phyloP scores from a whole-genome alignment of 2,797 vertebrate genomes.

The Pitangus sulphuratus region DNA sequence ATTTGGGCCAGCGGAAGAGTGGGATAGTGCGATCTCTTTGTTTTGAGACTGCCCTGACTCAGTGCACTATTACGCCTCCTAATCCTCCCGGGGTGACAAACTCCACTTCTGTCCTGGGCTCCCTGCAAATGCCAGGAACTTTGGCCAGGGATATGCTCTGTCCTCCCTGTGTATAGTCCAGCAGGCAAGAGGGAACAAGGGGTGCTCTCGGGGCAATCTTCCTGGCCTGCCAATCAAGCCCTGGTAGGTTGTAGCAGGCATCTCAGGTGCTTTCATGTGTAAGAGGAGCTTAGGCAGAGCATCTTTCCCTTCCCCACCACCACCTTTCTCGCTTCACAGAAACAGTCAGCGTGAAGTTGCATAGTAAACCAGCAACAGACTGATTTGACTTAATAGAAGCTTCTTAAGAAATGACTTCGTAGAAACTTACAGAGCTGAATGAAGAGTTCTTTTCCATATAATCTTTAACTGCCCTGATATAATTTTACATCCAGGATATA shows the following conservation, averaged over 20 bases:
- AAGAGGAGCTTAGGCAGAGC: not conserved
- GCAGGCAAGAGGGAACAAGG: not conserved
- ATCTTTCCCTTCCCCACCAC: not conserved
- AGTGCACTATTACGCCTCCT: not conserved
- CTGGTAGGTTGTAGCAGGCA: not conserved
- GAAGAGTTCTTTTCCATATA: slow-evolving; percentile 26
- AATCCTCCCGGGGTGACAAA: not conserved
- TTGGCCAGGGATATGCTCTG: not conserved
- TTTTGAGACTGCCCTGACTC: not conserved
- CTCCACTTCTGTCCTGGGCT: not conserved
- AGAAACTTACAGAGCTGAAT: not conserved
- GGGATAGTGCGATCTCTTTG: not conserved
- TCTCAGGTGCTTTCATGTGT: not conserved
- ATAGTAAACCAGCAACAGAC: not conserved
- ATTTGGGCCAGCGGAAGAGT: not conserved
- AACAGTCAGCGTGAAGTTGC: not conserved
- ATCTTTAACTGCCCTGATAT: slow-evolving; percentile 25
- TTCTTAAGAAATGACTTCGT: slow-evolving; percentile 14
- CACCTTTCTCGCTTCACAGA: not conserved
- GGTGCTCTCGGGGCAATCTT: not conserved
- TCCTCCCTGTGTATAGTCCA: not conserved
- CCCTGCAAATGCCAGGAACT: not conserved
- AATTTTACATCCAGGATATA: slow-evolving; percentile 51
- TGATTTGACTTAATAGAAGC: slow-evolving; percentile 5
- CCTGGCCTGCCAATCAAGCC: not conserved